A percentile compares a stretch with the other conserved stretches of the same genome.
Conservation (phyloP, 2,113 vertebrate species). For the Oostethus manadensis region DNA sequence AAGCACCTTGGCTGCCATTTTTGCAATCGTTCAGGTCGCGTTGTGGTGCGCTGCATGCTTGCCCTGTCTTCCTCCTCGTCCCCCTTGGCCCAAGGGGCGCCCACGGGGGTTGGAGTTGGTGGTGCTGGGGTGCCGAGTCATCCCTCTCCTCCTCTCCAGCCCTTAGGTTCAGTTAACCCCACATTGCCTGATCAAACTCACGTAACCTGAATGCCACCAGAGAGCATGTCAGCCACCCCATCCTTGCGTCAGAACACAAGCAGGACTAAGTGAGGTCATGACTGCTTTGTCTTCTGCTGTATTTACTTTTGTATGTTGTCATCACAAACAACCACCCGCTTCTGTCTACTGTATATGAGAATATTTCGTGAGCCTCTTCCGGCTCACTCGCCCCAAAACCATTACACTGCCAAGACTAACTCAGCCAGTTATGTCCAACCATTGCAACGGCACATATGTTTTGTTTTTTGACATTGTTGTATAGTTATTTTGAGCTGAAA, state of each 20-base stretch:
- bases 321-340: neutral
- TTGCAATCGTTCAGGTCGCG: constrained; percentile 30
- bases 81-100: constrained; percentile 34
- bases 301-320: neutral
- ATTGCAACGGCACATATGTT: constrained; percentile 60
- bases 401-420: constrained; percentile 18
- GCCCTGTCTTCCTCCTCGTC: constrained; percentile 69
- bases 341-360: constrained; percentile 53
- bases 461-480: constrained; percentile 28
- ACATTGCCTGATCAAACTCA: constrained; percentile 54
- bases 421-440: constrained; percentile 10
- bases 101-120: neutral
- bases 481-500: constrained; percentile 41
- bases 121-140: constrained; percentile 14
- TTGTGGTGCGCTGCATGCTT: constrained; percentile 68
- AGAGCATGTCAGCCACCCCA: constrained; percentile 11
- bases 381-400: neutral
- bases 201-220: constrained; percentile 46
- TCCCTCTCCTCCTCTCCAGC: constrained; percentile 11
- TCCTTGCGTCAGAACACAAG: too few species aligned
- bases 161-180: constrained; percentile 49
- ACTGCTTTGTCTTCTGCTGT: too few species aligned
- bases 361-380: constrained; percentile 50
- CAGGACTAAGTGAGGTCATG: too few species aligned
- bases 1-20: constrained; percentile 21